Conservation (phyloP, 1,140 invertebrate genomes). For the Drosophila rhopaloa region DNA sequence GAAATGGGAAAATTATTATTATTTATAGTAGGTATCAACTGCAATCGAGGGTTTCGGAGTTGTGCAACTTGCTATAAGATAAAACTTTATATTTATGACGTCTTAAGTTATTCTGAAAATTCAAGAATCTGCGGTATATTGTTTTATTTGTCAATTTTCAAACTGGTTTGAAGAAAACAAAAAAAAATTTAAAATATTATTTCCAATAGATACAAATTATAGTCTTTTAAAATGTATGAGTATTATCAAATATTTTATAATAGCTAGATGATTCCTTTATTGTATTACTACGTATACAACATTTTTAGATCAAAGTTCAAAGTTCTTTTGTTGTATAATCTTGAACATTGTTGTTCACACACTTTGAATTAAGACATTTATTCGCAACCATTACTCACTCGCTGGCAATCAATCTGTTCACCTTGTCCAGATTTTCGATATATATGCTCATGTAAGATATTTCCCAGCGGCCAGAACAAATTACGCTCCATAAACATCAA, state of each 20-base stretch:
- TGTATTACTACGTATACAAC: neutral
- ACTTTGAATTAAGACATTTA: slow-evolving; percentile 25
- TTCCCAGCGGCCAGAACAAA: slow-evolving; percentile 35
- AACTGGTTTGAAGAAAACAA: too few species aligned
- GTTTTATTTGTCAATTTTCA: neutral
- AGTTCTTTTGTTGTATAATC: slow-evolving; percentile 2
- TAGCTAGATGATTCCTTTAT: neutral
- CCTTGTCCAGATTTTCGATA: slow-evolving; percentile 35
- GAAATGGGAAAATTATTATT: slow-evolving; percentile 27
- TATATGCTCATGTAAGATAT: slow-evolving; percentile 8
- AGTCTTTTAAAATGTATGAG: neutral
- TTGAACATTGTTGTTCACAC: neutral
- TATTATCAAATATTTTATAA: neutral
- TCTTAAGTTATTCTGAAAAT: neutral
- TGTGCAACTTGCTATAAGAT: too few species aligned
- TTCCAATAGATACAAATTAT: too few species aligned
- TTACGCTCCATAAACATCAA: slow-evolving; percentile 59
- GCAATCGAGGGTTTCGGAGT: neutral
- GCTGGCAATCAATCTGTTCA: slow-evolving; percentile 28
- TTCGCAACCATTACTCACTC: slow-evolving; percentile 29
- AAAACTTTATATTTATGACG: neutral
- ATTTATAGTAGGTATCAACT: slow-evolving; percentile 9
- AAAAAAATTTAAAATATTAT: too few species aligned
- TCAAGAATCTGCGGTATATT: too few species aligned
- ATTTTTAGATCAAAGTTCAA: too few species aligned